Percentiles rank a stretch among this genome's conserved stretches.
These are phyloP conservation scores for Clarias platycephalus DNA, from an alignment of 2,797 vertebrate genomes.

Conservation along the genomic window DNA sequence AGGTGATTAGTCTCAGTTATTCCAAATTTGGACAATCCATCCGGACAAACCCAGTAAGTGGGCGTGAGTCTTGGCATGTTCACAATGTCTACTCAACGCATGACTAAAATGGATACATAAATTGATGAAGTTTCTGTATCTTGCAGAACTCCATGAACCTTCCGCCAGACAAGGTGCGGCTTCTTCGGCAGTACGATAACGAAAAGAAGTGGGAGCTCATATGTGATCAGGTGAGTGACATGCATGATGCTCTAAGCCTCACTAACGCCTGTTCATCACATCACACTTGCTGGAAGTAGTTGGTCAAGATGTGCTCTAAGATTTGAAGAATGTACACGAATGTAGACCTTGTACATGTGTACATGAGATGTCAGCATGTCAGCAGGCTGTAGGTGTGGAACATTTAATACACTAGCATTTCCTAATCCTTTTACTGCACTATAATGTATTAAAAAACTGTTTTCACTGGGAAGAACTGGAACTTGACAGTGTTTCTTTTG, in stretches of 20 bases:
- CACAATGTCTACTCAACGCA: slow-evolving; percentile 5
- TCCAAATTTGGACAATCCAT: slow-evolving; percentile 16
- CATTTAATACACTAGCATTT: neutral
- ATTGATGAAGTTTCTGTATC: slow-evolving; percentile 34
- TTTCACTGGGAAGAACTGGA: neutral
- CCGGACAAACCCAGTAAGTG: neutral
- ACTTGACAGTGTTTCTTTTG: too few species aligned
- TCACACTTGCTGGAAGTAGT: neutral
- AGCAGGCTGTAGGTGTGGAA: neutral
- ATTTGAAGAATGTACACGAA: too few species aligned
- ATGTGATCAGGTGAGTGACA: slow-evolving; percentile 88
- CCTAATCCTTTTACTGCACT: too few species aligned
- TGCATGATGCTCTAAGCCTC: neutral
- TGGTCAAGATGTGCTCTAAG: neutral
- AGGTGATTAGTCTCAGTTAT: neutral
- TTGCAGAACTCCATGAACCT: slow-evolving; percentile 96
- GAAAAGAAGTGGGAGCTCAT: slow-evolving; percentile 99
- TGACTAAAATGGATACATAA: neutral
- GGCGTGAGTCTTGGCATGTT: neutral
- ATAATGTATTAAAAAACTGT: neutral
- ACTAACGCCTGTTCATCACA: neutral
- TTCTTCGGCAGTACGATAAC: slow-evolving; percentile 94
- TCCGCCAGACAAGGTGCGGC: slow-evolving; percentile 93
- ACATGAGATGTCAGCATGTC: neutral
- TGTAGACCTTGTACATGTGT: neutral